Percentiles rank a stretch among this genome's conserved stretches.
Conservation (phyloP, 2,797 vertebrate genomes). For the Falco columbarius region DNA sequence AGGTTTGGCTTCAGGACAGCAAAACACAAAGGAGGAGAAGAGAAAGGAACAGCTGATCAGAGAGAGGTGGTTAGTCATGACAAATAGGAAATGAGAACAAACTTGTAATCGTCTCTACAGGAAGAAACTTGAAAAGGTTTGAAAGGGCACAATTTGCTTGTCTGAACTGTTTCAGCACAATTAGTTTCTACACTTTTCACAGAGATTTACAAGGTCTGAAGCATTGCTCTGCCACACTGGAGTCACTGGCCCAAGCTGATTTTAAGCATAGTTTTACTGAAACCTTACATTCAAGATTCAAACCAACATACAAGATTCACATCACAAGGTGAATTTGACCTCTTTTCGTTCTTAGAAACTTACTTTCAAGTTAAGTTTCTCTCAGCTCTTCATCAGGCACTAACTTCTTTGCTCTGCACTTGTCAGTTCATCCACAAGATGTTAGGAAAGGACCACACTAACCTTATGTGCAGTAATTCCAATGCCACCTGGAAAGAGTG, state of each 20-base stretch:
- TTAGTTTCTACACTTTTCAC: not conserved
- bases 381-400: not conserved
- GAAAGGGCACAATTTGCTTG: slow-evolving; percentile 11
- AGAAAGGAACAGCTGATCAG: slow-evolving; percentile 31
- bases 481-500: not conserved
- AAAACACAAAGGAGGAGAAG: not conserved
- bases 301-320: no score
- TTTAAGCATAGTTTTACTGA: not conserved
- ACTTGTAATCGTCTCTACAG: not conserved
- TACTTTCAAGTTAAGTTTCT: not conserved
- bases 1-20: slow-evolving; percentile 13
- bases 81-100: slow-evolving; percentile 36
- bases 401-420: not conserved
- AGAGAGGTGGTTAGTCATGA: slow-evolving; percentile 2
- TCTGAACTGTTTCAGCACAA: not conserved
- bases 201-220: not conserved
- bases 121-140: slow-evolving; percentile 10
- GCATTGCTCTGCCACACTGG: not conserved
- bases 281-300: no score
- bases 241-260: not conserved
- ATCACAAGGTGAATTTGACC: not conserved
- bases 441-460: not conserved
- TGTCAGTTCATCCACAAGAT: not conserved
- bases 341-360: not conserved
- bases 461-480: not conserved